These are phyloP conservation scores for Dendroctonus valens DNA, from an alignment of 1,140 invertebrate genomes.

Conservation along the genomic window DNA sequence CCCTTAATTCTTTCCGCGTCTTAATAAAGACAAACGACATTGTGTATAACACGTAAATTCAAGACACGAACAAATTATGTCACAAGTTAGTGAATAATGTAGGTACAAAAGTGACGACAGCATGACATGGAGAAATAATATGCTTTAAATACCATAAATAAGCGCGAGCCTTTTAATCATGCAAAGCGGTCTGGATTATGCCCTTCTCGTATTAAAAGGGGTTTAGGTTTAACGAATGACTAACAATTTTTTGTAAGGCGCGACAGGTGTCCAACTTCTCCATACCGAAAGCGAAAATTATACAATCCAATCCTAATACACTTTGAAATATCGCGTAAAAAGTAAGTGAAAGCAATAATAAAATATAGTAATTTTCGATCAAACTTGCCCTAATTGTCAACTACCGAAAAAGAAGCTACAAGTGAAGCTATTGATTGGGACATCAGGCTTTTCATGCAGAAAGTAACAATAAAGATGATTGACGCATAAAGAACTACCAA, in stretches of 20 bases:
- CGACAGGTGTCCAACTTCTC: slow-evolving; percentile 12
- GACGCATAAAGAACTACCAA: too few relatives aligned
- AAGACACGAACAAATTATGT: slow-evolving; percentile 15
- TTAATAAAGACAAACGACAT: too few relatives aligned
- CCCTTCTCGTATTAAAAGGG: slow-evolving; percentile 17
- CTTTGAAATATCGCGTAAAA: too few relatives aligned
- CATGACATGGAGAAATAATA: slow-evolving; percentile 19
- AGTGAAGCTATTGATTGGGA: too few relatives aligned
- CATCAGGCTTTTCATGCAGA: too few relatives aligned
- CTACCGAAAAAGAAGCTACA: too few relatives aligned
- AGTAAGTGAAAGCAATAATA: too few relatives aligned
- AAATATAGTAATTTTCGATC: too few relatives aligned
- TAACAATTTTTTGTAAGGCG: slow-evolving; percentile 5
- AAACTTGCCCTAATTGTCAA: too few relatives aligned
- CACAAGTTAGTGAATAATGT: slow-evolving; percentile 3
- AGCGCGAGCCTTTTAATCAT: slow-evolving; percentile 20
- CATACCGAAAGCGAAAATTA: not conserved
- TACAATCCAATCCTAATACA: too few relatives aligned
- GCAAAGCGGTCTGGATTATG: slow-evolving; percentile 19
- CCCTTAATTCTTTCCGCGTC: too few relatives aligned
- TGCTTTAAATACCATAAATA: slow-evolving; percentile 20
- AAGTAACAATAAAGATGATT: too few relatives aligned
- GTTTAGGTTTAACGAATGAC: slow-evolving; percentile 15
- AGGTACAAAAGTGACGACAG: slow-evolving; percentile 10
- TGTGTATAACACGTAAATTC: not conserved